These are phyloP conservation scores for Caradrina kadenii DNA, from an alignment of 2,888 invertebrate species.

Conservation along the genomic window DNA sequence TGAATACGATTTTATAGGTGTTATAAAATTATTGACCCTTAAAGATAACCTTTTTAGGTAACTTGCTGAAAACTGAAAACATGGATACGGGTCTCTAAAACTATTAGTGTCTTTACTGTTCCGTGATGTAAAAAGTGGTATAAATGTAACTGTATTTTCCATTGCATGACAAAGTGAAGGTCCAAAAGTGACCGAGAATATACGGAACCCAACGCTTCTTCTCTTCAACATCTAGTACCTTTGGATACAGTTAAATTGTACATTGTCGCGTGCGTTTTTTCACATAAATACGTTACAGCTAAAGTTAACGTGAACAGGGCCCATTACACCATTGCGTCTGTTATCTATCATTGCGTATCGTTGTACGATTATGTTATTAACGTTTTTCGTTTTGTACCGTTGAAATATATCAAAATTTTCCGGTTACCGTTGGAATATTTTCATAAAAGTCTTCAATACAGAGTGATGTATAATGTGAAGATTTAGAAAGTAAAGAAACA, in stretches of 20 bases:
- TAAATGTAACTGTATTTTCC: neutral
- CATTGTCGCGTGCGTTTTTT: slow-evolving; percentile 50
- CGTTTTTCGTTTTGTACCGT: slow-evolving; percentile 42
- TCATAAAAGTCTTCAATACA: neutral
- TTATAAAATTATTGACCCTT: too few species aligned
- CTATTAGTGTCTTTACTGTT: neutral
- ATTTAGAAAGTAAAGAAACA: slow-evolving; percentile 5
- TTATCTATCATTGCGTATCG: slow-evolving; percentile 52
- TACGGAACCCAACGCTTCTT: slow-evolving; percentile 6
- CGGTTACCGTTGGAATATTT: slow-evolving; percentile 2
- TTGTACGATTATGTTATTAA: slow-evolving; percentile 45
- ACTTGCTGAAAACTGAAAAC: neutral
- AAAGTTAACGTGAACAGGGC: slow-evolving; percentile 32
- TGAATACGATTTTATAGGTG: too few species aligned
- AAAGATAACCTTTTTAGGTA: too few species aligned
- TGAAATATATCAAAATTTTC: slow-evolving; percentile 10
- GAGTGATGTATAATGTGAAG: too few species aligned
- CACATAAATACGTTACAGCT: slow-evolving; percentile 53
- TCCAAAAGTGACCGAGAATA: neutral
- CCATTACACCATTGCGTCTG: slow-evolving; percentile 46
- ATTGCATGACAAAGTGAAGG: neutral
- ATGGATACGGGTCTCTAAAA: neutral
- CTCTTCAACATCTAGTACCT: slow-evolving; percentile 8
- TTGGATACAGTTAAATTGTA: slow-evolving; percentile 38
- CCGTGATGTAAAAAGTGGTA: neutral